phyloP scores from a whole-genome alignment of 2,797 vertebrate genomes.

The Remorina albescens region DNA sequence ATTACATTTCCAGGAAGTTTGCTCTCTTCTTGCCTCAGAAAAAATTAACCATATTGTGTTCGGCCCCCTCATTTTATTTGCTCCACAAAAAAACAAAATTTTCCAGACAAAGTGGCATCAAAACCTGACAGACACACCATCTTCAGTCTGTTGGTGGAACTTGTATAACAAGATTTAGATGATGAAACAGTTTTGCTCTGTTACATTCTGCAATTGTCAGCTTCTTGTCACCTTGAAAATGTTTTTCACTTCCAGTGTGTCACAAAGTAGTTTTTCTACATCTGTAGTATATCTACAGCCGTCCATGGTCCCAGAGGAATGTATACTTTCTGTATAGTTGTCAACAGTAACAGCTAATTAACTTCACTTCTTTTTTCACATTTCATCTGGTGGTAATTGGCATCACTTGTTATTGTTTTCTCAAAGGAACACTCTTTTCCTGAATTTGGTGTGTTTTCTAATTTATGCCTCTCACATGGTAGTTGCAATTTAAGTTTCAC shows the following conservation, averaged over 20 bases:
- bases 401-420: conserved; percentile 39
- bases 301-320: conserved; percentile 47
- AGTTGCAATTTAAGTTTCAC: background rate
- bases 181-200: background rate
- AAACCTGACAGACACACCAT: background rate
- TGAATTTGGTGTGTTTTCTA: background rate
- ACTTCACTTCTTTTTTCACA: conserved; percentile 32
- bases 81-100: background rate
- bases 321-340: conserved; percentile 24
- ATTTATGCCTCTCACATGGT: background rate
- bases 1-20: background rate
- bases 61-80: background rate
- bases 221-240: conserved; percentile 23
- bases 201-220: background rate
- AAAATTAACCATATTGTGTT: background rate
- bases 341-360: conserved; percentile 32
- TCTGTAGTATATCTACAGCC: conserved; percentile 26
- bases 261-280: conserved; percentile 15
- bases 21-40: background rate
- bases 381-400: conserved; percentile 42
- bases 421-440: conserved; percentile 33
- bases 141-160: background rate
- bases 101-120: background rate
- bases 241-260: conserved; percentile 11
- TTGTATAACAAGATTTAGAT: background rate